These are phyloP conservation scores for Spilogale gracilis DNA, from an alignment of 2,113 vertebrate species.

Conservation along the genomic window DNA sequence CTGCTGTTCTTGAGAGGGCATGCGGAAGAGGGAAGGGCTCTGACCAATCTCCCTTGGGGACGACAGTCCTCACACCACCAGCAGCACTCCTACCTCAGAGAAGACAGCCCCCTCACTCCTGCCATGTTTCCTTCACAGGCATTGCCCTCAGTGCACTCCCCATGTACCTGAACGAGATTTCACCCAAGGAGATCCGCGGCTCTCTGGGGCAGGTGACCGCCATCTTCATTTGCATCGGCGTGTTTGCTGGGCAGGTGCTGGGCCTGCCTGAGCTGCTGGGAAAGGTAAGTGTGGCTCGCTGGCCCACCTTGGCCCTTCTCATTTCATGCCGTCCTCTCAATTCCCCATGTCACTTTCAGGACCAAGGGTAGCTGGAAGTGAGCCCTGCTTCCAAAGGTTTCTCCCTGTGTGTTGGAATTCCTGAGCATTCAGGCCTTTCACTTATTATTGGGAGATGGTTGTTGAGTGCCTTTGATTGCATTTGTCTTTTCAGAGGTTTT, in stretches of 20 bases:
- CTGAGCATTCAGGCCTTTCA: background rate
- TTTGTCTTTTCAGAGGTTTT: background rate
- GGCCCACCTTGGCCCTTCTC: accelerated
- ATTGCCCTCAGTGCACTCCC: constrained; percentile 95
- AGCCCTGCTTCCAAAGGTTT: background rate
- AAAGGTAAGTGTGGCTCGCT: constrained; percentile 87
- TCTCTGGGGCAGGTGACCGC: constrained; percentile 95
- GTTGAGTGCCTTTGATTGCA: background rate
- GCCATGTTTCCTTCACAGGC: constrained; percentile 85
- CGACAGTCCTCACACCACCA: background rate
- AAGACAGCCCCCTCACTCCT: background rate
- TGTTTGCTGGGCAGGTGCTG: constrained; percentile 94
- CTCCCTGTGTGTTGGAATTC: too few species aligned
- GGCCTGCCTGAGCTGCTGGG: constrained; percentile 96
- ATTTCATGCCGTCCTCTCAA: background rate
- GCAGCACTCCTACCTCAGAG: accelerated
- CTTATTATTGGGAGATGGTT: background rate
- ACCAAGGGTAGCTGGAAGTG: accelerated
- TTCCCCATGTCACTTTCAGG: background rate
- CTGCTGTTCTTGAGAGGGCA: accelerated
- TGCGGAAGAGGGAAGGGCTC: background rate
- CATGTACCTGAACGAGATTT: constrained; percentile 97
- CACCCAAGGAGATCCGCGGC: constrained; percentile 94
- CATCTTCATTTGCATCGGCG: constrained; percentile 96
- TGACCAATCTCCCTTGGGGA: background rate